Base-by-base conservation (phyloP, 2,113 vertebrate genomes). In the Tragulus kanchil region DNA sequence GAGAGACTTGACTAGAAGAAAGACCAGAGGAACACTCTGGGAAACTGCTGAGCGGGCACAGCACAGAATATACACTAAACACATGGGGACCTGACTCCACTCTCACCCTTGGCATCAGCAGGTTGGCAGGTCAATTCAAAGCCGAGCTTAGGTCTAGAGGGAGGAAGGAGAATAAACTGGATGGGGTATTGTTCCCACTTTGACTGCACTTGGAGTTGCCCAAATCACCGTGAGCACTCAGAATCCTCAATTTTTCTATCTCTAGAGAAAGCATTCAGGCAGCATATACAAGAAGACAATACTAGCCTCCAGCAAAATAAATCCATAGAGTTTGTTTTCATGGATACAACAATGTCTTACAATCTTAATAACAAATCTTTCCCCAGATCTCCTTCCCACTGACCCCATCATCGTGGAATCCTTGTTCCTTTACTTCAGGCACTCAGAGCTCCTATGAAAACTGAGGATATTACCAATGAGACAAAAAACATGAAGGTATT, bases 211-310 rank as follows among this genome's bases (percentile, higher is more conserved):
- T 83, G 77, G 8, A 90, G 45, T 96, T 92, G 15, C n/a, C 45
- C 50, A 89, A 26, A 65, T 79, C 91, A 87, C 19, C 78, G 26
- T n/a, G n/a, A n/a, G n/a, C n/a, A n/a, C n/a, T n/a, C n/a, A n/a
- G n/a, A n/a, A n/a, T n/a, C n/a, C n/a, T n/a, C n/a, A n/a, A 28
- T 64, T 73, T 54, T 86, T 58, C 73, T 48, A 19, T 61, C 58
- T 79, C 85, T 58, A 96, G 69, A 95, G 50, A 96, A 96, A 58
- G 13, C 36, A 81, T 90, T 90, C 48, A 84, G 79, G 42, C 16
- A 75, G 25, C 23, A 62, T 56, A 86, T 67, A n/a, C 50, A 93
- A 93, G 92, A 56, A 82, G 59, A 93, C 7, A 31, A 13, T 36
- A 50, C 6, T 25, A 69, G 42, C 16, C 13, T 79, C 67, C 14